Evolutionary conservation across 2,797 vertebrate species (phyloP).

Genomic region (Artibeus jamaicensis): DNA sequence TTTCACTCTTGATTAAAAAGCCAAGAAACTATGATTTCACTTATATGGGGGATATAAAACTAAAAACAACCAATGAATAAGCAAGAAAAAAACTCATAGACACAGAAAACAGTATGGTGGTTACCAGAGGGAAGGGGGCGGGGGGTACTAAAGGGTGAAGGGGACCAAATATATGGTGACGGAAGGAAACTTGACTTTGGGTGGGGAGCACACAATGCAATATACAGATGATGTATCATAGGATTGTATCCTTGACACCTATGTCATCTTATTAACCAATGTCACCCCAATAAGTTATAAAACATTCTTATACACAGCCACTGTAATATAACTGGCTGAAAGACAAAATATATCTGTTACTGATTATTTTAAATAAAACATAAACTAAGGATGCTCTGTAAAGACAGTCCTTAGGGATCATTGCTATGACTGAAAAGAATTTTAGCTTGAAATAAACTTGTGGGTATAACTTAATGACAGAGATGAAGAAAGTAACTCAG

Average conservation of each 20-base stretch:
- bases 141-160: not conserved
- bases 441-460: not conserved
- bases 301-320: constrained; percentile 47
- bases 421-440: not conserved
- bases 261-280: not conserved
- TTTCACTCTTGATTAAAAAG: not conserved
- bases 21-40: not conserved
- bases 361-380: not conserved
- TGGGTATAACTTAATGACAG: not conserved
- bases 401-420: not conserved
- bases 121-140: no score
- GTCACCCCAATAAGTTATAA: not conserved
- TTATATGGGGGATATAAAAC: not conserved
- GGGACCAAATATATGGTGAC: no score
- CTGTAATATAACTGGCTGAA: constrained; percentile 41
- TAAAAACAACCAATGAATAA: not conserved
- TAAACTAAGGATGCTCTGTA: not conserved
- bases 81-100: not conserved
- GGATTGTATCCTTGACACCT: not conserved
- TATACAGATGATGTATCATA: not conserved
- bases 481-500: not conserved
- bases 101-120: not conserved
- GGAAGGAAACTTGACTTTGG: not conserved
- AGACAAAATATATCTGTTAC: not conserved
- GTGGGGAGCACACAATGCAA: not conserved